Evolutionary conservation across 2,888 invertebrate genomes (phyloP).

Genomic region (Acleris cristana): DNA sequence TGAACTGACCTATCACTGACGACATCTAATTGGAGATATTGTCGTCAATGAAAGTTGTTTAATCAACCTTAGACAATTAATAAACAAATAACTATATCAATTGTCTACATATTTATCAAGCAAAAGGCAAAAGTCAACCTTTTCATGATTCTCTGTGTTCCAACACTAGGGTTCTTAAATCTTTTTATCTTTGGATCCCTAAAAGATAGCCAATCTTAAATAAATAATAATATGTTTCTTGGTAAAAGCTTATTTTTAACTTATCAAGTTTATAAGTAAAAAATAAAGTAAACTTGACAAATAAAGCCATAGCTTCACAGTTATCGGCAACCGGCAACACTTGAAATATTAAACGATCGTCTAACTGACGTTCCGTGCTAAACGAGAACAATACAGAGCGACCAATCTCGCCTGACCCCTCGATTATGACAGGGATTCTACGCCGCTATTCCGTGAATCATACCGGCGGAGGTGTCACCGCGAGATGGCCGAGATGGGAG

Average conservation of each 20-base stretch:
- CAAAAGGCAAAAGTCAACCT: too few relatives aligned
- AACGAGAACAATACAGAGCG: conserved; percentile 43
- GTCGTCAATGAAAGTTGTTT: not conserved
- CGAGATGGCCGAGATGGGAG: conserved; percentile 54
- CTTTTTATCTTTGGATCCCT: too few relatives aligned
- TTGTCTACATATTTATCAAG: too few relatives aligned
- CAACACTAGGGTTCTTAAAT: too few relatives aligned
- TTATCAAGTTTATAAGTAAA: too few relatives aligned
- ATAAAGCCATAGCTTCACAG: conserved; percentile 1
- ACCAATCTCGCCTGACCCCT: conserved; percentile 51
- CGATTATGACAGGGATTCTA: conserved; percentile 44
- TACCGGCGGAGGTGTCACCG: conserved; percentile 46
- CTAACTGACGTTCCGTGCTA: conserved; percentile 47
- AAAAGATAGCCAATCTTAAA: too few relatives aligned
- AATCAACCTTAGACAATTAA: too few relatives aligned
- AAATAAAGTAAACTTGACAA: too few relatives aligned
- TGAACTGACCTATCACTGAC: not conserved
- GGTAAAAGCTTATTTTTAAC: too few relatives aligned
- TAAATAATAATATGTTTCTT: too few relatives aligned
- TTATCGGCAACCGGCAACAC: conserved; percentile 43
- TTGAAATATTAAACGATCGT: conserved; percentile 57
- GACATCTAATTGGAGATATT: not conserved
- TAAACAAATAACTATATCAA: too few relatives aligned
- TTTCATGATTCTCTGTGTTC: too few relatives aligned
- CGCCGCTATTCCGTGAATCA: conserved; percentile 28